Conservation (phyloP, 2,113 vertebrate genomes). For the Lipophrys pholis region DNA sequence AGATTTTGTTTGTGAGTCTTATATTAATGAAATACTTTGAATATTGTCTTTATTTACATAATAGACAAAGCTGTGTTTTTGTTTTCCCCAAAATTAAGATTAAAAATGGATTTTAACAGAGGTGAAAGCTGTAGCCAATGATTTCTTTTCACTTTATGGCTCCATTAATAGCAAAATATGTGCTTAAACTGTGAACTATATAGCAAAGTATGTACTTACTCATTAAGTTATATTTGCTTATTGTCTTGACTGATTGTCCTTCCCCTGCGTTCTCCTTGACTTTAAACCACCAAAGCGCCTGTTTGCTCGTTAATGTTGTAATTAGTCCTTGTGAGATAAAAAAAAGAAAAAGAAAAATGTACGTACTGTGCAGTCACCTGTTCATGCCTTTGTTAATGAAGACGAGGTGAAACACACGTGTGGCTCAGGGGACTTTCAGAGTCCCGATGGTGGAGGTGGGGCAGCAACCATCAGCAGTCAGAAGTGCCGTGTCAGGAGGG, state of each 20-base stretch:
- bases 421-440: slow-evolving; percentile 57
- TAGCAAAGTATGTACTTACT: no score
- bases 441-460: background rate
- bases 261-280: background rate
- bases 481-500: background rate
- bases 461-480: slow-evolving; percentile 19
- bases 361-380: slow-evolving; percentile 31
- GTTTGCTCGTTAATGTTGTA: slow-evolving; percentile 32
- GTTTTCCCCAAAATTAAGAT: no score
- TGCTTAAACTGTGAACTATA: no score
- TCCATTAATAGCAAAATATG: no score
- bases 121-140: no score
- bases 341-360: slow-evolving; percentile 5
- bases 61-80: no score
- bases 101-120: no score
- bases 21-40: no score
- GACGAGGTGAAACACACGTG: slow-evolving; percentile 23
- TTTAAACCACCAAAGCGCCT: slow-evolving; percentile 6
- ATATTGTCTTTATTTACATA: no score
- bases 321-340: slow-evolving; percentile 17
- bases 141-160: no score
- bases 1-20: no score
- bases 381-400: slow-evolving; percentile 46
- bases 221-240: background rate
- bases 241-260: background rate